Evolutionary conservation across 2,888 invertebrate species (phyloP), one percentile per base, ranked within the genome.

Genomic region (Ecdyonurus torrentis): DNA sequence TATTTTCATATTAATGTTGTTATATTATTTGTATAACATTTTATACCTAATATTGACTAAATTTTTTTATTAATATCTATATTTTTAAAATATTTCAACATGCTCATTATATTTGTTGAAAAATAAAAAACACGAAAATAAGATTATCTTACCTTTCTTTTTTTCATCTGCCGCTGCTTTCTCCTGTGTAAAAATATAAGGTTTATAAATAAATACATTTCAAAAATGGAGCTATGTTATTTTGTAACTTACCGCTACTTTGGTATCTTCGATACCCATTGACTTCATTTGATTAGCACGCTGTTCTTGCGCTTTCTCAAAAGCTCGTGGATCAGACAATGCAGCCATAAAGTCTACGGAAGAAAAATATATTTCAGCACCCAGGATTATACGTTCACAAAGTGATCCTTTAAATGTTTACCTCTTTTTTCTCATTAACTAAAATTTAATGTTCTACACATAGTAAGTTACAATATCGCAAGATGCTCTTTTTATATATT

Each of bases 271-370:
- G 68, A 96, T 96, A 65, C 96, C 97, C 83, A 97, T 86, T 58
- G 91, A 91, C 71, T 92, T 89, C 89, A 97, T 91, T 76, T 94
- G 93, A 71, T 92, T 90, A 24, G 87, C 86, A 64, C 91, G 81
- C 71, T 91, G 91, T 69, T 90, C 87, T 64, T 91, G 88, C 1
- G 90, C 89, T 5, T 91, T 89, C 76, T 91, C 84, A 75, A 92
- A 94, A 2, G 91, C 92, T 65, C 91, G 81, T 0, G 98, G 98
- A 75, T 96, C 97, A 7, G 95, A 94, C 65, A 99, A 76, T 2
- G 97, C 96, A 65, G 96, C 96, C 89, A 99, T 99, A 74, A 99
- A 91, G 73, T 96, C 96, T 89, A n/a, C n/a, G 71, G 1, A 69
- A 37, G 37, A 37, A 37, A n/a, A 10, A 37, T 37, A 37, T 10